These are phyloP conservation scores for Nomada fucata DNA, from an alignment of 2,888 invertebrate species.

Conservation along the genomic window DNA sequence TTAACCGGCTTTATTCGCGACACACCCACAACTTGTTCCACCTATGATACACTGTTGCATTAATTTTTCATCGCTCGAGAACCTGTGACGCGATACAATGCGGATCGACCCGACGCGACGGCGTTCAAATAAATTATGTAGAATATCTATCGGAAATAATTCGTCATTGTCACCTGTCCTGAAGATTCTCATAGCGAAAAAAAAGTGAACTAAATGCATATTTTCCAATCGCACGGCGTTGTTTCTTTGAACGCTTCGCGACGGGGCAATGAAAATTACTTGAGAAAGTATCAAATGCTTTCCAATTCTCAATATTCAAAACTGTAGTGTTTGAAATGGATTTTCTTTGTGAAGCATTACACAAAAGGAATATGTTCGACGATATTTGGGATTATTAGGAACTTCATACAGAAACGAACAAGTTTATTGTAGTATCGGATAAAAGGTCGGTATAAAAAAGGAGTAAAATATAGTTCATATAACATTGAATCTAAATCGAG, in stretches of 20 bases:
- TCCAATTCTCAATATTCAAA: neutral
- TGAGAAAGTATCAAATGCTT: neutral
- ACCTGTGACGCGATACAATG: conserved; percentile 32
- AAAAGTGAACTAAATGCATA: neutral
- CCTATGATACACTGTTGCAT: conserved; percentile 18
- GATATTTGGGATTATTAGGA: neutral
- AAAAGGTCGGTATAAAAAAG: no score
- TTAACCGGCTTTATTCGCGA: conserved; percentile 26
- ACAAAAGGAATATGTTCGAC: neutral
- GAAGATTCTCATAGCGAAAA: neutral
- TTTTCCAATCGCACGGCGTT: no score
- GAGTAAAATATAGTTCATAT: neutral
- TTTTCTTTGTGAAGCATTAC: no score
- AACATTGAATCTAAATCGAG: neutral
- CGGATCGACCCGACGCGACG: conserved; percentile 1
- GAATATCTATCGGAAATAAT: conserved; percentile 8
- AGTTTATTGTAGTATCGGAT: no score
- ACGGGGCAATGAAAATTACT: no score
- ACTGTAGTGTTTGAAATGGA: neutral
- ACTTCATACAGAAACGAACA: no score
- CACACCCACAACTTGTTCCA: conserved; percentile 49
- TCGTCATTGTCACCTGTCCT: conserved; percentile 16
- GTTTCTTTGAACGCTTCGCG: neutral
- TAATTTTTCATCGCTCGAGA: conserved; percentile 19
- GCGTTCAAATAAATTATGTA: conserved; percentile 15